These are phyloP conservation scores for Pseudachorutes palmiensis DNA, from an alignment of 1,140 invertebrate genomes.

Conservation along the genomic window DNA sequence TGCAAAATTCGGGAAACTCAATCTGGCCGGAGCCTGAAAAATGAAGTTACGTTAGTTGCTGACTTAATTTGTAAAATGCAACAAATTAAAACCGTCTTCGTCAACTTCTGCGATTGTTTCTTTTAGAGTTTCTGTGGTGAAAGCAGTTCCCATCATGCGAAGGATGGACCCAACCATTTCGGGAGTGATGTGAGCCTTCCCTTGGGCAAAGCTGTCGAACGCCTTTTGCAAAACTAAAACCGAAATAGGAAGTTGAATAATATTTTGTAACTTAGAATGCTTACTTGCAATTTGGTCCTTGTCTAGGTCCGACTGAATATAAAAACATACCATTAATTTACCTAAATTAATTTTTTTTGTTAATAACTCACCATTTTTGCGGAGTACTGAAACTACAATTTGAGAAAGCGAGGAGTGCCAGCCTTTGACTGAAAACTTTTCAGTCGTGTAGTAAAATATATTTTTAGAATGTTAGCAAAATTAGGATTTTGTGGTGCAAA, in stretches of 20 bases:
- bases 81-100: constrained; percentile 44
- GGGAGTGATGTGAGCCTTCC: constrained; percentile 50
- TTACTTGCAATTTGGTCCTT: constrained; percentile 32
- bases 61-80: neutral
- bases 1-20: constrained; percentile 51
- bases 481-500: neutral
- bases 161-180: constrained; percentile 51
- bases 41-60: neutral
- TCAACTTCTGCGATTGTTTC: constrained; percentile 52
- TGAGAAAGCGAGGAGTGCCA: neutral
- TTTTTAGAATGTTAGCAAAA: neutral
- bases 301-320: constrained; percentile 22
- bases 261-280: neutral
- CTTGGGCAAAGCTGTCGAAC: constrained; percentile 54
- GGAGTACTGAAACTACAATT: neutral
- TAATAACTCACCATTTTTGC: constrained; percentile 8
- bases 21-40: constrained; percentile 49
- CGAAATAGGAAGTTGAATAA: neutral
- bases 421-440: neutral
- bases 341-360: constrained; percentile 5
- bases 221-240: constrained; percentile 47
- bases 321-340: neutral
- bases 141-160: constrained; percentile 50
- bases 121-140: constrained; percentile 49
- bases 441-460: neutral